Evolutionary conservation across 2,113 vertebrate species (phyloP).

Genomic region (Bubo blakistoni): DNA sequence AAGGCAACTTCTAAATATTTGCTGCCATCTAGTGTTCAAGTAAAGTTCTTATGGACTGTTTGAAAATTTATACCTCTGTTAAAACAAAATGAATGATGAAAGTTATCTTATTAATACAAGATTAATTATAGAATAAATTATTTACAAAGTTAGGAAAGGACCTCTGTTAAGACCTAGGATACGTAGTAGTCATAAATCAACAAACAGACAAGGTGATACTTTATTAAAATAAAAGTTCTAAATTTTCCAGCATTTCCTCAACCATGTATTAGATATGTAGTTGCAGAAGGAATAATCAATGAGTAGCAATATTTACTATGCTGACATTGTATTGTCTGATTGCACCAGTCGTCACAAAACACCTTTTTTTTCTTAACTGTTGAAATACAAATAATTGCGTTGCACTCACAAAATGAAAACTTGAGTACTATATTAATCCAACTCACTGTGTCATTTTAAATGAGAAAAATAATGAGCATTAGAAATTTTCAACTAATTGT

Average conservation of each 20-base stretch:
- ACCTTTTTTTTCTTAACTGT: not conserved
- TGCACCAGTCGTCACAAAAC: not conserved
- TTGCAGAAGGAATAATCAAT: not conserved
- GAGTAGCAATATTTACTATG: not conserved
- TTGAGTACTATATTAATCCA: not conserved
- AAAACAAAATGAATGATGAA: not conserved
- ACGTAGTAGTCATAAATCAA: not conserved
- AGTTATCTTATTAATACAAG: not conserved
- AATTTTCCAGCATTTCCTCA: not conserved
- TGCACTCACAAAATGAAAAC: not conserved
- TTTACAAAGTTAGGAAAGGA: not conserved
- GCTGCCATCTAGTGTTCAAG: slow-evolving; percentile 73
- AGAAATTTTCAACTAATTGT: not conserved
- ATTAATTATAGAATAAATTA: not conserved
- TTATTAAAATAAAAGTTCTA: not conserved
- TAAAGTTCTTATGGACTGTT: not conserved
- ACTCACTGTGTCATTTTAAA: not conserved
- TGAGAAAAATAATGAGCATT: not conserved
- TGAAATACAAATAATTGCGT: not conserved
- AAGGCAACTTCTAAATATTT: slow-evolving; percentile 59
- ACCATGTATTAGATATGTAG: not conserved
- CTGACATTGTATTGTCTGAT: not conserved
- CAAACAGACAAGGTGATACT: not conserved
- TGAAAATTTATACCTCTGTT: not conserved
- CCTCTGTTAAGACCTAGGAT: not conserved